phyloP scores from a whole-genome alignment of 2,113 vertebrate genomes.

The Phylloscopus whistleri region DNA sequence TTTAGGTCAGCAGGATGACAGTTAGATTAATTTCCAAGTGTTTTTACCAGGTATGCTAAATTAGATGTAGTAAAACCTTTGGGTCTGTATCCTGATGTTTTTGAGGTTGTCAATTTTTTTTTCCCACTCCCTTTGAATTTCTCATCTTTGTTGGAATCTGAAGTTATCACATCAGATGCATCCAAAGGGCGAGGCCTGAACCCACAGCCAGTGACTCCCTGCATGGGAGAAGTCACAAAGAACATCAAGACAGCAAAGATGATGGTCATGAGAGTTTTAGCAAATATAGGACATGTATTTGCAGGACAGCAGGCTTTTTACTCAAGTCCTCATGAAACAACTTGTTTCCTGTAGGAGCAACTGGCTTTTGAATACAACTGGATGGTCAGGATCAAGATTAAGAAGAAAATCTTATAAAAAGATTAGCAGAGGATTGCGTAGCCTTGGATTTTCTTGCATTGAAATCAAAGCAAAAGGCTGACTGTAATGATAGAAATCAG shows the following conservation, averaged over 20 bases:
- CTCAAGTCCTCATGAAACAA: not conserved
- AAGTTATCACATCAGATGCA: not conserved
- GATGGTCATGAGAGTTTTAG: not conserved
- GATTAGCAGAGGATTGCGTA: not conserved
- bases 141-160: not conserved
- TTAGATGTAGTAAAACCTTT: not conserved
- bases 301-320: not conserved
- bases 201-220: not conserved
- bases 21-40: not conserved
- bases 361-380: not conserved
- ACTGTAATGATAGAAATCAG: not conserved
- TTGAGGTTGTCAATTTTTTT: not conserved
- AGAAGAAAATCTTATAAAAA: constrained; percentile 15
- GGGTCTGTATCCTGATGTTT: not conserved
- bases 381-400: not conserved
- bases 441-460: not conserved
- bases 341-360: not conserved
- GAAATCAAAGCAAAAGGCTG: not conserved
- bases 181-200: not conserved
- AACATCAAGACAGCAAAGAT: not conserved
- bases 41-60: constrained; percentile 10
- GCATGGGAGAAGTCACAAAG: not conserved
- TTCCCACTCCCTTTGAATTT: not conserved
- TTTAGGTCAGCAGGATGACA: constrained; percentile 57
- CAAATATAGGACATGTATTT: not conserved